These are phyloP conservation scores for Pampus argenteus DNA, from an alignment of 2,797 vertebrate genomes.

Conservation along the genomic window DNA sequence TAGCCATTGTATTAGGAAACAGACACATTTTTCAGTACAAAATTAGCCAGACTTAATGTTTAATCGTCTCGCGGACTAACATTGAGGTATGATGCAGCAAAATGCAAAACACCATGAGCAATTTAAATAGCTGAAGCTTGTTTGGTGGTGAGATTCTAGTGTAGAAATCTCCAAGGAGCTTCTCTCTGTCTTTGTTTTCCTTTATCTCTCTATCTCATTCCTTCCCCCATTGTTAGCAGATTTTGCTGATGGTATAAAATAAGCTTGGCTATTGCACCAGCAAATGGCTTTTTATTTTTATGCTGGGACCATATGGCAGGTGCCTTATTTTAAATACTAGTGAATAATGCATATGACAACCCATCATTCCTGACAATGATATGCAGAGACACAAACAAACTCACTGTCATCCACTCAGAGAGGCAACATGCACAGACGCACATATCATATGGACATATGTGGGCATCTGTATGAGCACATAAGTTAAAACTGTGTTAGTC, in stretches of 20 bases:
- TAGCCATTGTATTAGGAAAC: neutral
- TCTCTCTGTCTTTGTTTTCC: slow-evolving; percentile 1
- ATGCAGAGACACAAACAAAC: slow-evolving; percentile 34
- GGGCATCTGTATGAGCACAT: neutral
- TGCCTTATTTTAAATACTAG: slow-evolving; percentile 64
- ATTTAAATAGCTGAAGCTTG: slow-evolving; percentile 49
- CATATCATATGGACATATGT: neutral
- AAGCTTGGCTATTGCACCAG: slow-evolving; percentile 51
- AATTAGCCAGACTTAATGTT: slow-evolving; percentile 12
- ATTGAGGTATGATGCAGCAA: slow-evolving; percentile 50
- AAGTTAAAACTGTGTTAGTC: slow-evolving; percentile 1
- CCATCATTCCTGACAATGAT: slow-evolving; percentile 44
- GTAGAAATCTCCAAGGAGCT: slow-evolving; percentile 50
- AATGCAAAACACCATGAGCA: slow-evolving; percentile 57
- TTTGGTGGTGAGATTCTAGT: slow-evolving; percentile 48
- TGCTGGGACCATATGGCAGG: slow-evolving; percentile 73
- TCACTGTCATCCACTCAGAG: slow-evolving; percentile 2
- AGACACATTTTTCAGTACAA: slow-evolving; percentile 1
- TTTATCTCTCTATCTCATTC: slow-evolving; percentile 3
- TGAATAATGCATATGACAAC: slow-evolving; percentile 78
- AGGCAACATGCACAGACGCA: slow-evolving; percentile 28
- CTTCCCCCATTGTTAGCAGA: slow-evolving; percentile 56
- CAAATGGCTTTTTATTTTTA: slow-evolving; percentile 69
- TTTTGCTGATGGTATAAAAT: slow-evolving; percentile 72
- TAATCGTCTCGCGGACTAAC: slow-evolving; percentile 22